Base-by-base conservation (phyloP, 2,888 invertebrate species). In the Tubulanus polymorphus region DNA sequence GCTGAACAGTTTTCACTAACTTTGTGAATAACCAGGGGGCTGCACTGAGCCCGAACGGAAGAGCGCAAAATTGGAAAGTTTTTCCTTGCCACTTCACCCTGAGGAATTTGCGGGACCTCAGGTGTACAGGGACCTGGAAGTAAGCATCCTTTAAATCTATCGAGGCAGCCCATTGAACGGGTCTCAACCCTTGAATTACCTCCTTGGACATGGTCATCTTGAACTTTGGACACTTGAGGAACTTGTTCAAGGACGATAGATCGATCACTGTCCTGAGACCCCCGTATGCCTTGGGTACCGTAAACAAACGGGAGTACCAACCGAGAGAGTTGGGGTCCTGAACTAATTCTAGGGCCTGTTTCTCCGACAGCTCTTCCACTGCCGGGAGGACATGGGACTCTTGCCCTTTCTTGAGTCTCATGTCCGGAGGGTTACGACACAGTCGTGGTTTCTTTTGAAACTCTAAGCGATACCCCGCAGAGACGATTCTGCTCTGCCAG, bases 181-280 rank as follows among this genome's bases (percentile, higher is more conserved):
- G 18, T 20, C 41, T 15, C n/a, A 60, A 54, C 32, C 53, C 47
- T 35, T 55, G 53, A 20, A 55, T 12, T 3, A 62, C 59, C 35
- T 48, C 49, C 46, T 23, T 50, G 41, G 59, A 46, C n/a, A 41
- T 41, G 20, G 59, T 59, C 59, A 62, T 61, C 41, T 59, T 56
- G 53, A 62, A 62, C 51, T 60, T 57, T 51, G 54, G 37, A n/a
- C 30, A 51, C n/a, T 37, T 27, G 20, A 59, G 53, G 54, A 53
- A 62, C 30, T 35, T 20, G 51, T 61, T 61, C 20, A 62, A 56
- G 29, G 57, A 57, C 54, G 37, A 55, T 20, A 61, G 48, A 49
- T 59, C 59, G 15, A 62, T 57, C 6, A 62, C 55, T 5, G 62
- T 55, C 51, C 58, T 53, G 28, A 56, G 23, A 37, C 29, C 51